Percentiles rank a stretch among this genome's conserved stretches.
Evolutionary conservation across 1,140 invertebrate genomes (phyloP).

Genomic region (Rhagoletis pomonella): DNA sequence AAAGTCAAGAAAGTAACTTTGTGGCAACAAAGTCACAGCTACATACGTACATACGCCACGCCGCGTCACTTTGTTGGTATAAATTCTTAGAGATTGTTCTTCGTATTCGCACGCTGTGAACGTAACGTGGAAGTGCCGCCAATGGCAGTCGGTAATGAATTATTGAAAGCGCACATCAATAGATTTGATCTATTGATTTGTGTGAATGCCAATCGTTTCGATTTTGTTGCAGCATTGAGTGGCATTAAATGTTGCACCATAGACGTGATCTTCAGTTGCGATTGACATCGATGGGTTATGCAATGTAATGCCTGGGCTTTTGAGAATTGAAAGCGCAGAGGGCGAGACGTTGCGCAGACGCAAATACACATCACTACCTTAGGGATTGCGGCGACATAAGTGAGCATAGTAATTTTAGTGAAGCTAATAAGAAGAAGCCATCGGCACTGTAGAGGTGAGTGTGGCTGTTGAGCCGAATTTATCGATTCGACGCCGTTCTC

Average conservation of each 20-base stretch:
- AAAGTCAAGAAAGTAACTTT: not conserved
- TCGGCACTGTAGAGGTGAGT: too few species aligned
- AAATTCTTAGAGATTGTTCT: not conserved
- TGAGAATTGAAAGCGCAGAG: not conserved
- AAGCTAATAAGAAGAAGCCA: too few species aligned
- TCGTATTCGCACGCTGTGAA: conserved; percentile 24
- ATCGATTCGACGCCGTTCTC: too few species aligned
- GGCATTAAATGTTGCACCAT: not conserved
- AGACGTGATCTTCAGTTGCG: not conserved
- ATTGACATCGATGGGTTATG: not conserved
- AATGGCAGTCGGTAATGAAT: conserved; percentile 49
- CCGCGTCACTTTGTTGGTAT: too few species aligned
- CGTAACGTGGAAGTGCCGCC: conserved; percentile 44
- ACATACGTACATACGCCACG: not conserved
- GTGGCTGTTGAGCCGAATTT: too few species aligned
- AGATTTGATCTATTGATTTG: conserved; percentile 44
- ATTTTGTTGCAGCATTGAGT: not conserved
- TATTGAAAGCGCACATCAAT: conserved; percentile 30
- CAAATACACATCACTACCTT: too few species aligned
- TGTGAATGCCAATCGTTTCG: not conserved
- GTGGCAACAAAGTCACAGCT: not conserved
- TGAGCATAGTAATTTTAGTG: too few species aligned
- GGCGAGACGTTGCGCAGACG: too few species aligned
- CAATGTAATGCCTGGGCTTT: not conserved
- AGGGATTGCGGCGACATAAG: too few species aligned